A percentile compares a stretch with the other conserved stretches of the same genome.
Conservation (phyloP, 2,888 invertebrate species). For the Hydrotaea diabolus region DNA sequence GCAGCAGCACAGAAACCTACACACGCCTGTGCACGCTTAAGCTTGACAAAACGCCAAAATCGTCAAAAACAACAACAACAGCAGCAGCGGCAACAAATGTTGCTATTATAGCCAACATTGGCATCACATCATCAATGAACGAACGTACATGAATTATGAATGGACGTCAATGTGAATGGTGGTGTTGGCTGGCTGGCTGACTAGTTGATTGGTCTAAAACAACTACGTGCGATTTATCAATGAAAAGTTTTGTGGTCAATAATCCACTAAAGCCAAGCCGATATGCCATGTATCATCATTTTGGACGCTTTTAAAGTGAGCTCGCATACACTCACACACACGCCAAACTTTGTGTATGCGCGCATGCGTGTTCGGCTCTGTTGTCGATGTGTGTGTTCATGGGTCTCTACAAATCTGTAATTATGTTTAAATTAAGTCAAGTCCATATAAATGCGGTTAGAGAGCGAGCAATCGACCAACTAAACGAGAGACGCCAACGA, state of each 20-base stretch:
- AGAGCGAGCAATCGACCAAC: not conserved
- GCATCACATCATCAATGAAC: constrained; percentile 28
- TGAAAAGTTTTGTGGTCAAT: constrained; percentile 45
- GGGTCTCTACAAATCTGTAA: constrained; percentile 45
- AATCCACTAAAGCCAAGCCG: not conserved
- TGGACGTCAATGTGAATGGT: constrained; percentile 1
- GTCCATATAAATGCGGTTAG: constrained; percentile 44
- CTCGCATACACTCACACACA: not conserved
- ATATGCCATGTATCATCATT: not conserved
- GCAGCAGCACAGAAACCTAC: constrained; percentile 47
- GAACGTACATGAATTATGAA: constrained; percentile 13
- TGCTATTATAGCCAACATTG: not conserved
- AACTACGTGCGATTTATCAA: constrained; percentile 51
- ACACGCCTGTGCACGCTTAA: constrained; percentile 20
- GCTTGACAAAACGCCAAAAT: constrained; percentile 59
- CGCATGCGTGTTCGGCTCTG: not conserved
- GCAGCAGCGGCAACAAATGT: not conserved
- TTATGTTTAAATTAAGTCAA: constrained; percentile 60
- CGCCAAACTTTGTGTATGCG: not conserved
- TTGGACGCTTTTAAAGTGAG: not conserved
- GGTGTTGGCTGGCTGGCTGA: not conserved
- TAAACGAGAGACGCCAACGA: not conserved
- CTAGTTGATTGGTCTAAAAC: not conserved
- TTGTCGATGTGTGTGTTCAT: too few relatives aligned
- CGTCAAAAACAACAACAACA: not conserved